Conservation (phyloP, 2,888 invertebrate species). For the Trichopoda pennipes region DNA sequence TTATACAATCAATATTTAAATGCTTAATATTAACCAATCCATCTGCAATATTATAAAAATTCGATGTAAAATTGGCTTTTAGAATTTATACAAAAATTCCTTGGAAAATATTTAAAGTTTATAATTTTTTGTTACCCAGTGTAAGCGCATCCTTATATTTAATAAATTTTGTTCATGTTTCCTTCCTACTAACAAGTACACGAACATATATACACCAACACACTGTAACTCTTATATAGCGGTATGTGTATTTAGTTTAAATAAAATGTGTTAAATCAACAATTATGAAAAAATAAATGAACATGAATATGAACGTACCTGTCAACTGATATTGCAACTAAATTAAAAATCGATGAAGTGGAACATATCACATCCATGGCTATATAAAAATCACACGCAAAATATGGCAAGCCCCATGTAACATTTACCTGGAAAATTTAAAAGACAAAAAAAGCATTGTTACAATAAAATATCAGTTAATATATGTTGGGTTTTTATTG, state of each 20-base stretch:
- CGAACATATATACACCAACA: background rate
- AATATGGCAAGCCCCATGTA: slow-evolving; percentile 93
- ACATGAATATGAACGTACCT: slow-evolving; percentile 85
- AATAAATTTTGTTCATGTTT: background rate
- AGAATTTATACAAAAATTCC: no score
- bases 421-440: slow-evolving; percentile 86
- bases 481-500: background rate
- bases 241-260: background rate
- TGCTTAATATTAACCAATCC: no score
- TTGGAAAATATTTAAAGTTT: no score
- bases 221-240: background rate
- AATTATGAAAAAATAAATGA: slow-evolving; percentile 1
- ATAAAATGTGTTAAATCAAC: slow-evolving; percentile 6
- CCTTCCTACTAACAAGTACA: slow-evolving; percentile 7
- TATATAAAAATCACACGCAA: slow-evolving; percentile 98
- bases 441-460: background rate
- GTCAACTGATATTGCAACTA: slow-evolving; percentile 98
- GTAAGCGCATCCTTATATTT: background rate
- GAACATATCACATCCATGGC: slow-evolving; percentile 98
- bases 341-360: slow-evolving; percentile 98
- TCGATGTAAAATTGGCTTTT: no score
- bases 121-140: slow-evolving; percentile 5
- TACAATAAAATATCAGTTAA: slow-evolving; percentile 38
- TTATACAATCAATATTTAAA: no score
- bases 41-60: no score